Base-by-base conservation (phyloP, 2,797 vertebrate genomes). In the Simalia tracyae region DNA sequence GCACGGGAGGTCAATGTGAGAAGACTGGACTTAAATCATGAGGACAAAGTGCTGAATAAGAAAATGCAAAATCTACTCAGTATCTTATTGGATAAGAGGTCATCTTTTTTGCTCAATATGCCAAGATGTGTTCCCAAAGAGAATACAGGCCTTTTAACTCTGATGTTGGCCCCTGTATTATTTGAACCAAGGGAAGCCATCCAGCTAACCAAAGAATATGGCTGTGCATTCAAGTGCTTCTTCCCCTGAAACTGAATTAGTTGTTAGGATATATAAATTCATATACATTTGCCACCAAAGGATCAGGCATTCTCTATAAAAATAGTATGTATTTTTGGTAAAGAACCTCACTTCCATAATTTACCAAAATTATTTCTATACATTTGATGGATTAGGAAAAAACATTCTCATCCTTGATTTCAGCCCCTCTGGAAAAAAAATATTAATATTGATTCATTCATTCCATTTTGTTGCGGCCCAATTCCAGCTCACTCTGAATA, bases 301-400 rank as follows among this genome's bases (percentile, higher is more conserved):
- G 36, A 59, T 93, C 85, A 31, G 84, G 87, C 95, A 93, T 31
- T 12, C 8, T 91, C 86, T 95, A 93, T 93, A 90, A 95, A 94
- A 96, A 4, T 93, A 88, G n/a, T 10, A 8, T 86, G 94, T 92
- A 95, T 46, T 17, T 93, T 57, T 54, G 50, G 50, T 54, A 54
- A 54, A 54, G 50, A 54, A 54, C 46, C 46, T 50, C 46, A 50
- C 50, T 36, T 36, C 31, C 31, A 36, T 36, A 36, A 36, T 64
- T 95, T 87, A 91, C 93, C 91, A 93, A 95, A 94, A 88, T 93
- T 0, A 66, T 95, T 93, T 22, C 59, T 94, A 59, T 94, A 95
- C 96, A 95, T 81, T 86, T 96, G 92, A 60, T 89, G 86, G 91
- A 28, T 0, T 31, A 88, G 89, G 66, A 22, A 88, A 92, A 90